Evolutionary conservation across 2,888 invertebrate species (phyloP).

Genomic region (Dichetophora obliterata): DNA sequence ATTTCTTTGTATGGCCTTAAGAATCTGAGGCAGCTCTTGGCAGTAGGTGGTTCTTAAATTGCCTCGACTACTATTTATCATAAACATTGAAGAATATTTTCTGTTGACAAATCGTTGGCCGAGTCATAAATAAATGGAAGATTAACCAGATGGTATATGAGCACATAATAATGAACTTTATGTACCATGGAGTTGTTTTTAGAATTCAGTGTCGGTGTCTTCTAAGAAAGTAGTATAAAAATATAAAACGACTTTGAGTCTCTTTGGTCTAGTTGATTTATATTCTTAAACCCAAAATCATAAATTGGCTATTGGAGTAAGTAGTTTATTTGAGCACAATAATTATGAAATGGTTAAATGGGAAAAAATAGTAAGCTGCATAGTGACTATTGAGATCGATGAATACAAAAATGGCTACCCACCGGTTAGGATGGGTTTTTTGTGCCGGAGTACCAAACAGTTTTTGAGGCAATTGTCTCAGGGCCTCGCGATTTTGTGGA

Average conservation of each 20-base stretch:
- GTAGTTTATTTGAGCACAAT: no score
- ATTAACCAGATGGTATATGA: neutral
- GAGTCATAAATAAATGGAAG: constrained; percentile 1
- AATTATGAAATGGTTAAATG: no score
- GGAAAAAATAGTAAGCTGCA: no score
- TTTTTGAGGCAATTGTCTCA: no score
- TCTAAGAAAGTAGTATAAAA: neutral
- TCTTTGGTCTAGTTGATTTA: no score
- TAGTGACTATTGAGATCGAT: no score
- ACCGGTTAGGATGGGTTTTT: no score
- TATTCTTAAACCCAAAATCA: no score
- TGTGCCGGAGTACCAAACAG: no score
- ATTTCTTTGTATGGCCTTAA: neutral
- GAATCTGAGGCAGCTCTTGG: neutral
- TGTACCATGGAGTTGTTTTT: neutral
- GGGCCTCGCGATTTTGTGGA: no score
- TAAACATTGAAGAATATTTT: neutral
- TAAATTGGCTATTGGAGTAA: no score
- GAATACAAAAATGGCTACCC: no score
- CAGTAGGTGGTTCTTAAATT: constrained; percentile 18
- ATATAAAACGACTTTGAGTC: neutral
- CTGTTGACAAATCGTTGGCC: neutral
- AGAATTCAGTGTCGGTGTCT: neutral
- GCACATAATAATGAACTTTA: neutral
- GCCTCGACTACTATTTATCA: constrained; percentile 15